Evolutionary conservation across 2,113 vertebrate genomes (phyloP).

Genomic region (Kryptolebias marmoratus): DNA sequence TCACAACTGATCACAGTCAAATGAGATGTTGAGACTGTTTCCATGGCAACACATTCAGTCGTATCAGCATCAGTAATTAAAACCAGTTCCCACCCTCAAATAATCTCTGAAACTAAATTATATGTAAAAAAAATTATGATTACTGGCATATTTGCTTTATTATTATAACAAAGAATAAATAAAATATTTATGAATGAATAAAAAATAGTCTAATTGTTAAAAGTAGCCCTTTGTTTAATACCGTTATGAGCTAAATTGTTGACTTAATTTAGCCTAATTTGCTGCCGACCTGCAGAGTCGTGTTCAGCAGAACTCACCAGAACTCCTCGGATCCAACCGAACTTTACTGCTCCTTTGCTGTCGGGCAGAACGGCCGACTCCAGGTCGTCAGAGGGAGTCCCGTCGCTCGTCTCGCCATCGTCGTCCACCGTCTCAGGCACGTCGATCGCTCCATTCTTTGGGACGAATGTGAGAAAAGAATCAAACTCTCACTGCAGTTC

Average conservation of each 20-base stretch:
- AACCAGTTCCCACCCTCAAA: background rate
- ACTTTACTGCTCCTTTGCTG: slow-evolving; percentile 85
- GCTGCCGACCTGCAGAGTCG: background rate
- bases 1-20: background rate
- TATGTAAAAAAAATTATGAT: too few species aligned
- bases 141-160: too few species aligned
- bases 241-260: too few species aligned
- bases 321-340: slow-evolving; percentile 98
- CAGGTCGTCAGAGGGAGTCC: slow-evolving; percentile 80
- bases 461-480: background rate
- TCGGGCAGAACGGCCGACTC: slow-evolving; percentile 78
- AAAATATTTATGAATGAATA: too few species aligned
- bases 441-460: slow-evolving; percentile 80
- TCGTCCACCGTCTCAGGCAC: slow-evolving; percentile 79
- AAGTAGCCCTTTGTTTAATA: too few species aligned
- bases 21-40: background rate
- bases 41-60: background rate
- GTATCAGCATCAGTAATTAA: slow-evolving; percentile 5
- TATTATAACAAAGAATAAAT: background rate
- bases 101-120: too few species aligned
- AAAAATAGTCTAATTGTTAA: too few species aligned
- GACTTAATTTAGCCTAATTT: too few species aligned
- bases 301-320: slow-evolving; percentile 85
- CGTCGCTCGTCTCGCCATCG: slow-evolving; percentile 81
- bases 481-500: background rate